Evolutionary conservation across 1,140 invertebrate genomes (phyloP).

Genomic region (Littorina saxatilis): DNA sequence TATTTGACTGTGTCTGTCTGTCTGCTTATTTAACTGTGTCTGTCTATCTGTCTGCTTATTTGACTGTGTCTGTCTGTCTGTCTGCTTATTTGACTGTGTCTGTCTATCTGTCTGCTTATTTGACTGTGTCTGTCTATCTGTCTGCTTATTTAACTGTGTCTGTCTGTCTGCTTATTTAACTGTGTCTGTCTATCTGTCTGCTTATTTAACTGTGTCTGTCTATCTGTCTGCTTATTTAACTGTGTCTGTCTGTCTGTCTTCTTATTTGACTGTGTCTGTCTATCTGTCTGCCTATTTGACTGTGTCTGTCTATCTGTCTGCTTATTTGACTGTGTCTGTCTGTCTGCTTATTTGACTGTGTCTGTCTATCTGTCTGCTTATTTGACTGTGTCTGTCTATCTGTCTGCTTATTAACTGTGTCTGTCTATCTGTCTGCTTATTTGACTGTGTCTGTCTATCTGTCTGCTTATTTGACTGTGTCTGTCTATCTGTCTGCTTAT

Average conservation of each 20-base stretch:
- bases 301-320: background rate
- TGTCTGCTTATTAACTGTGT: too few relatives aligned
- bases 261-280: background rate
- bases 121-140: too few relatives aligned
- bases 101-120: background rate
- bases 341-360: too few relatives aligned
- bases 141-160: too few relatives aligned
- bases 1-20: background rate
- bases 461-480: background rate
- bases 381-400: too few relatives aligned
- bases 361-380: too few relatives aligned
- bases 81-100: background rate
- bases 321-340: too few relatives aligned
- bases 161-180: too few relatives aligned
- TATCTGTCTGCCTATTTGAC: background rate
- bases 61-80: background rate
- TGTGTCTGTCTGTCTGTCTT: constrained; percentile 5
- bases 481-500: background rate
- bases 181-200: too few relatives aligned
- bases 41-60: too few relatives aligned
- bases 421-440: background rate
- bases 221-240: background rate
- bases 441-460: background rate
- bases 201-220: background rate
- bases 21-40: too few relatives aligned